Evolutionary conservation across 92 coral and sea anemone genomes (phyloP), one percentile per base, ranked within the genome.

Genomic region (Actinernus sp.): DNA sequence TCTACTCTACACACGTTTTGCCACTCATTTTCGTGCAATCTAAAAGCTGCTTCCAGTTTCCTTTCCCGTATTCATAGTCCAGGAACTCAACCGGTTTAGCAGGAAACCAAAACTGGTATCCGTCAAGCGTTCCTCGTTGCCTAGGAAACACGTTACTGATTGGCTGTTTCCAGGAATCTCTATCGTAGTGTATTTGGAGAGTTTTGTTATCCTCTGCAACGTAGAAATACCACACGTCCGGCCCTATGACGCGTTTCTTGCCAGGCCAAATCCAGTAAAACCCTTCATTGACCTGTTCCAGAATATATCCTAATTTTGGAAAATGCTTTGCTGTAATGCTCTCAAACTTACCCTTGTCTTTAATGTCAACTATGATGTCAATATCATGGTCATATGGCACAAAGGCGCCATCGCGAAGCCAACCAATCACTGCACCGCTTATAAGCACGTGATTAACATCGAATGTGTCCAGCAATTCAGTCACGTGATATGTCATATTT

Each of bases 351-450:
- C 5, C 10, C 5, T 49, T 46, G 9, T 24, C 10, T 3, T 22
- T 26, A 34, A 21, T 38, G 49, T 39, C 68, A 29, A 61, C 28
- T 0, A 26, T 49, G 18, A 61, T 1, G 27, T 61, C 68, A 19
- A 61, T 6, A 20, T 61, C 68, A 43, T 0, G 24, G 22, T 61
- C 68, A 22, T 61, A 61, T 0, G 68, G 68, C 2, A 61, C 53
- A 23, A 22, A 61, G 2, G 30, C 49, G 7, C 29, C 26, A 33
- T 61, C 68, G 16, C 68, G 31, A 14, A 11, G 31, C 68, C 68
- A 61, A 21, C 68, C 68, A 14, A 61, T 61, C 55, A 61, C 68
- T 9, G 51, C 68, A 3, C 54, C 68, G 14, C 68, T 33, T 6
- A 40, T 25, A 2, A 61, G 28, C 34, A 61, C 13, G 8, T 33